A percentile compares a stretch with the other conserved stretches of the same genome.
Evolutionary conservation across 2,797 vertebrate genomes (phyloP).

Genomic region (Gastrophryne carolinensis): DNA sequence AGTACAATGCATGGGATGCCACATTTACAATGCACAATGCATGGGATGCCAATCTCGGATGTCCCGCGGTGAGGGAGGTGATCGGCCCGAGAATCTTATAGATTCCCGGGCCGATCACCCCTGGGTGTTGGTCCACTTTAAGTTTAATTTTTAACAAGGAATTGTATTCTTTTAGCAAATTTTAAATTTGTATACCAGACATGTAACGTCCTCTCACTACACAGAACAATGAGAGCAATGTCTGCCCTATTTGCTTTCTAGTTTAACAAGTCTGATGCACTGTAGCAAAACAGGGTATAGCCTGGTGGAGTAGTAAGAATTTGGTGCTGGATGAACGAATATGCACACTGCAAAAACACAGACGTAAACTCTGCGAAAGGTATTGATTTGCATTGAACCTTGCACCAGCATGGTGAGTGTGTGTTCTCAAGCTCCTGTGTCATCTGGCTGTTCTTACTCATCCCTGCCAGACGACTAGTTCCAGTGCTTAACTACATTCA

Average conservation of each 20-base stretch:
- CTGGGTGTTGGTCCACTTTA: too few relatives aligned
- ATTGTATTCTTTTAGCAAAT: too few relatives aligned
- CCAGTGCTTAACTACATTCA: slow-evolving; percentile 5
- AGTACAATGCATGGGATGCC: too few relatives aligned
- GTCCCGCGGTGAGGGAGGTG: too few relatives aligned
- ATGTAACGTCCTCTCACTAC: not conserved
- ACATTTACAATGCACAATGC: too few relatives aligned
- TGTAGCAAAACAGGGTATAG: not conserved
- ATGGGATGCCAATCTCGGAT: too few relatives aligned
- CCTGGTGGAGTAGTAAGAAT: not conserved
- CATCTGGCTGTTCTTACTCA: slow-evolving; percentile 13
- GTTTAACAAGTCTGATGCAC: slow-evolving; percentile 5
- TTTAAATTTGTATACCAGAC: too few relatives aligned
- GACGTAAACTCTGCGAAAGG: slow-evolving; percentile 5
- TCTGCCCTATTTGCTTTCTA: not conserved
- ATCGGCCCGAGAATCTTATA: too few relatives aligned
- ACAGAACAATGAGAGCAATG: not conserved
- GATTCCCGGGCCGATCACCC: too few relatives aligned
- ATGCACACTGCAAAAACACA: slow-evolving; percentile 17
- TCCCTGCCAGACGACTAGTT: slow-evolving; percentile 2
- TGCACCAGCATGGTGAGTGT: slow-evolving; percentile 12
- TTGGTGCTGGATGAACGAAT: not conserved
- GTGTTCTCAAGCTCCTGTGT: slow-evolving; percentile 7
- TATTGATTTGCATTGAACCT: slow-evolving; percentile 19
- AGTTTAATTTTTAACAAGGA: too few relatives aligned